These are phyloP conservation scores for Parthenolecanium corni DNA, from an alignment of 2,888 invertebrate genomes.

Conservation along the genomic window DNA sequence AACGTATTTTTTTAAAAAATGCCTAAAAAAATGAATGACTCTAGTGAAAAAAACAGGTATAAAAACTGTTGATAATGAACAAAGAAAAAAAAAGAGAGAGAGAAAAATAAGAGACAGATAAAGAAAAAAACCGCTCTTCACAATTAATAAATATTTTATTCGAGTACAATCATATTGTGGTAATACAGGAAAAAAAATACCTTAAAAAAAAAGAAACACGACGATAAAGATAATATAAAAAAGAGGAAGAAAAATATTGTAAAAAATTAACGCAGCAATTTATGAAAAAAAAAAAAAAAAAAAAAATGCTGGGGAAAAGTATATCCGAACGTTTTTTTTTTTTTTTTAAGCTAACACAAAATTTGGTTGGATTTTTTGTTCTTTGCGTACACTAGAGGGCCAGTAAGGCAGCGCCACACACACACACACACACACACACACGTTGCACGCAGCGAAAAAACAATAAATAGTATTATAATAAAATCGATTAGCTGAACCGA, in stretches of 20 bases:
- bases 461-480: too few relatives aligned
- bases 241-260: conserved; percentile 9
- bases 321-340: too few relatives aligned
- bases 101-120: too few relatives aligned
- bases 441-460: too few relatives aligned
- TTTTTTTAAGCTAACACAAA: too few relatives aligned
- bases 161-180: conserved; percentile 6
- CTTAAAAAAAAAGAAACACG: not conserved
- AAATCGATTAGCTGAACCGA: too few relatives aligned
- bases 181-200: not conserved
- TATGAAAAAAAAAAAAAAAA: not conserved
- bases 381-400: too few relatives aligned
- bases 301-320: conserved; percentile 5
- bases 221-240: conserved; percentile 3
- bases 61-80: conserved; percentile 1
- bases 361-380: too few relatives aligned
- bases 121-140: conserved; percentile 10
- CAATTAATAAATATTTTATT: conserved; percentile 6
- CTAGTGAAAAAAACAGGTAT: conserved; percentile 9
- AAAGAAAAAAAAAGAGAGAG: not conserved
- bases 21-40: conserved; percentile 2
- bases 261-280: conserved; percentile 12
- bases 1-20: conserved; percentile 1
- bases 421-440: too few relatives aligned
- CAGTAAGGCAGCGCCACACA: too few relatives aligned